Conservation (phyloP, 2,888 invertebrate species). For the Balanococcus diminutus region DNA sequence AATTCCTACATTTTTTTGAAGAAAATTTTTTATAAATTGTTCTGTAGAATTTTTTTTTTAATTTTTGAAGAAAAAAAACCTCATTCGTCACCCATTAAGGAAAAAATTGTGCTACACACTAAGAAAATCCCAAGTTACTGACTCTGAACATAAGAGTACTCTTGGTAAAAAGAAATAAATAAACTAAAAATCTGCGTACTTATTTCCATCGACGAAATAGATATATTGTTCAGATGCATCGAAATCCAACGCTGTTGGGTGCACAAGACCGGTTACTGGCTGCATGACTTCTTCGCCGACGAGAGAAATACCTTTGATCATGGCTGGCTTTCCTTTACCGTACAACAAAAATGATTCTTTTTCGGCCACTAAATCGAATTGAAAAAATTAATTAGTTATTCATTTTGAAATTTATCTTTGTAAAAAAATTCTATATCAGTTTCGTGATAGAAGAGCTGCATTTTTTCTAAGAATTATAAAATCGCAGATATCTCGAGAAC, state of each 20-base stretch:
- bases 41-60: too few species aligned
- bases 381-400: neutral
- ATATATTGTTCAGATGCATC: slow-evolving; percentile 69
- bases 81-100: too few species aligned
- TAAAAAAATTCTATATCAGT: too few species aligned
- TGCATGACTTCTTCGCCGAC: slow-evolving; percentile 68
- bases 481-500: too few species aligned
- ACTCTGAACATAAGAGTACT: too few species aligned
- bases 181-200: slow-evolving; percentile 56
- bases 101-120: too few species aligned
- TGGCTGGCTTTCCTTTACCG: slow-evolving; percentile 71
- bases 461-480: too few species aligned
- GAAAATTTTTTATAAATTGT: too few species aligned
- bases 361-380: slow-evolving; percentile 59
- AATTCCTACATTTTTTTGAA: too few species aligned
- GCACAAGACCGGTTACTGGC: slow-evolving; percentile 72
- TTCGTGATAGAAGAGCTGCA: too few species aligned
- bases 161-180: neutral
- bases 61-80: too few species aligned
- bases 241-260: slow-evolving; percentile 73
- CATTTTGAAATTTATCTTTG: slow-evolving; percentile 37
- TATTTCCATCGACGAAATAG: slow-evolving; percentile 70
- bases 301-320: slow-evolving; percentile 71
- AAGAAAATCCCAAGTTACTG: too few species aligned
- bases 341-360: slow-evolving; percentile 68